Conservation (phyloP, 2,888 invertebrate species). For the Dryomyza anilis region DNA sequence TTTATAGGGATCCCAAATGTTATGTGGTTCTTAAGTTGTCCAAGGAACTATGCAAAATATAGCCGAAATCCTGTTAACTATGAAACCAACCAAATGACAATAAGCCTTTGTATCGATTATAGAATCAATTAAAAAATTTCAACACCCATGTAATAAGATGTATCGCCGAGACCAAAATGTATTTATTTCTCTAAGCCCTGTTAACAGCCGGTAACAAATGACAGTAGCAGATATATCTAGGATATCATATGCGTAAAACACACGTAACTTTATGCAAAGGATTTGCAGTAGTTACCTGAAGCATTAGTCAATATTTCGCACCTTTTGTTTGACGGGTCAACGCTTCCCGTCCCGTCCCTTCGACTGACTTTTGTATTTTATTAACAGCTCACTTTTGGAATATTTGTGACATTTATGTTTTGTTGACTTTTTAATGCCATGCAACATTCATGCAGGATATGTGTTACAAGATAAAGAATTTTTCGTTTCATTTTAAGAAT, state of each 20-base stretch:
- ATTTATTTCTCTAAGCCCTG: background rate
- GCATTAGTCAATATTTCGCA: constrained; percentile 34
- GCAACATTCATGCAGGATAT: background rate
- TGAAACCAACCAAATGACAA: background rate
- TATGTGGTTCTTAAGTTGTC: too few species aligned
- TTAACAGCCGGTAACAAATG: background rate
- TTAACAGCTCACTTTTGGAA: background rate
- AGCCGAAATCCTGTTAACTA: background rate
- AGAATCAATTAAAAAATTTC: constrained; percentile 9
- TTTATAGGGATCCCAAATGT: too few species aligned
- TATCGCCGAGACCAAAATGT: background rate
- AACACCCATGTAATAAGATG: constrained; percentile 20
- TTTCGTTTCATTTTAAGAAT: too few species aligned
- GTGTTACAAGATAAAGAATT: background rate
- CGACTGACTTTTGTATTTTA: too few species aligned
- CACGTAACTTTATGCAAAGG: constrained; percentile 28
- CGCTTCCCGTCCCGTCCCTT: background rate
- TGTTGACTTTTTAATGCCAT: constrained; percentile 2
- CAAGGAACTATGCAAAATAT: too few species aligned
- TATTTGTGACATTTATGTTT: background rate
- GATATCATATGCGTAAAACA: background rate
- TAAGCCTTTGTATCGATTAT: too few species aligned
- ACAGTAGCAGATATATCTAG: background rate
- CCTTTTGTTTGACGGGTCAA: background rate
- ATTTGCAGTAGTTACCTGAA: constrained; percentile 39